Evolutionary conservation across 2,888 invertebrate genomes (phyloP).

Genomic region (Nomada goodeniana): DNA sequence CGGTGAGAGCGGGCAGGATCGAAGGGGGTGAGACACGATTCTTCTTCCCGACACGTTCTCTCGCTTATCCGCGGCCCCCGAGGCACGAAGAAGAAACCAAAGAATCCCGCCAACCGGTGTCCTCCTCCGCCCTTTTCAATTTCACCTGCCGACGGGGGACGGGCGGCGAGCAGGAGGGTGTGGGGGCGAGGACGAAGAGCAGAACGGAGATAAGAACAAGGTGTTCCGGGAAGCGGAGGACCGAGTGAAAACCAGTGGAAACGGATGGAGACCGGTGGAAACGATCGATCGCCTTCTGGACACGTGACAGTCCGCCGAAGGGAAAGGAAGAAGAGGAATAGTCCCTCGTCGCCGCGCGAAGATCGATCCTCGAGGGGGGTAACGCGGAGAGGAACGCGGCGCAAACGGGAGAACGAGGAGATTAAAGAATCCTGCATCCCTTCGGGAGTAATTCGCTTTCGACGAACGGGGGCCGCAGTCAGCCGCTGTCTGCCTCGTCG

Average conservation of each 20-base stretch:
- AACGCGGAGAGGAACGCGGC: neutral
- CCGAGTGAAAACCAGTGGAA: neutral
- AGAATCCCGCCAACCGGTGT: slow-evolving; percentile 45
- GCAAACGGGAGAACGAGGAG: neutral
- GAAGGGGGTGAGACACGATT: neutral
- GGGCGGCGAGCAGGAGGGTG: neutral
- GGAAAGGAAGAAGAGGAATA: neutral
- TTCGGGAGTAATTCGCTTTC: neutral
- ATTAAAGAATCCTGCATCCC: slow-evolving; percentile 3
- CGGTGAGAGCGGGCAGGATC: slow-evolving; percentile 7
- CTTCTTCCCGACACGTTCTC: slow-evolving; percentile 15
- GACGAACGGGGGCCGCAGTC: neutral
- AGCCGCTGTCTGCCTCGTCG: neutral
- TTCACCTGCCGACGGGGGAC: neutral
- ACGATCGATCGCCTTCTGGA: neutral
- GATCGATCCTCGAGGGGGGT: neutral
- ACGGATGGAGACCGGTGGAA: neutral
- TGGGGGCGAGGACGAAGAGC: too few species aligned
- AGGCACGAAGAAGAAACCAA: slow-evolving; percentile 56
- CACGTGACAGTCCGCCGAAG: neutral
- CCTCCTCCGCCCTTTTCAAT: slow-evolving; percentile 36
- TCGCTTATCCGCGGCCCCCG: slow-evolving; percentile 31
- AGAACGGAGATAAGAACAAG: slow-evolving; percentile 1
- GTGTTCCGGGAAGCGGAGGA: slow-evolving; percentile 2
- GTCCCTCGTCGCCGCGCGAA: neutral